These are phyloP conservation scores for Mythimna vitellina DNA, from an alignment of 2,888 invertebrate genomes.

Conservation along the genomic window DNA sequence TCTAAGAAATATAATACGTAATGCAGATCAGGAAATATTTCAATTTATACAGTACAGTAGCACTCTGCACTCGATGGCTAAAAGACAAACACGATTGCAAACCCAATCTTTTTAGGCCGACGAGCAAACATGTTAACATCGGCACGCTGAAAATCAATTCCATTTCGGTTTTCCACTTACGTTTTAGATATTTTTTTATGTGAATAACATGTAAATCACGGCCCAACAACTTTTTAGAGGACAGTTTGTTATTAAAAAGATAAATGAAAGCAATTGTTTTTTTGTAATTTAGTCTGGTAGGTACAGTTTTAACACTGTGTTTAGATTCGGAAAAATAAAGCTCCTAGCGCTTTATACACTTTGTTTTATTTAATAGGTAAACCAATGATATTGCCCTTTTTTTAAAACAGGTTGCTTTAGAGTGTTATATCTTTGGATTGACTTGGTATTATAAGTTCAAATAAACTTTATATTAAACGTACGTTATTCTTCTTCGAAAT, in stretches of 20 bases:
- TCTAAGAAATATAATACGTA: too few species aligned
- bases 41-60: too few species aligned
- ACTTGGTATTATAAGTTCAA: too few species aligned
- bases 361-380: background rate
- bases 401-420: too few species aligned
- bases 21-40: too few species aligned
- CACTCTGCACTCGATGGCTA: background rate
- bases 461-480: too few species aligned
- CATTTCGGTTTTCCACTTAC: constrained; percentile 18
- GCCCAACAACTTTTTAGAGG: constrained; percentile 5
- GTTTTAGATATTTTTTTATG: constrained; percentile 25
- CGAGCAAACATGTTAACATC: constrained; percentile 22
- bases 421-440: too few species aligned
- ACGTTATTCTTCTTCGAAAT: too few species aligned
- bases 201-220: constrained; percentile 24
- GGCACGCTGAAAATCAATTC: constrained; percentile 44
- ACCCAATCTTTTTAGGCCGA: constrained; percentile 29
- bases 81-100: constrained; percentile 18
- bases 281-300: constrained; percentile 6
- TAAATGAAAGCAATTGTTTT: constrained; percentile 17
- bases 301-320: background rate
- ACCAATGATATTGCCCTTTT: too few species aligned
- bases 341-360: background rate
- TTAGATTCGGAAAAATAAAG: constrained; percentile 20
- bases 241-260: constrained; percentile 21